Conservation (phyloP, 2,888 invertebrate genomes). For the Eilema griseolum region DNA sequence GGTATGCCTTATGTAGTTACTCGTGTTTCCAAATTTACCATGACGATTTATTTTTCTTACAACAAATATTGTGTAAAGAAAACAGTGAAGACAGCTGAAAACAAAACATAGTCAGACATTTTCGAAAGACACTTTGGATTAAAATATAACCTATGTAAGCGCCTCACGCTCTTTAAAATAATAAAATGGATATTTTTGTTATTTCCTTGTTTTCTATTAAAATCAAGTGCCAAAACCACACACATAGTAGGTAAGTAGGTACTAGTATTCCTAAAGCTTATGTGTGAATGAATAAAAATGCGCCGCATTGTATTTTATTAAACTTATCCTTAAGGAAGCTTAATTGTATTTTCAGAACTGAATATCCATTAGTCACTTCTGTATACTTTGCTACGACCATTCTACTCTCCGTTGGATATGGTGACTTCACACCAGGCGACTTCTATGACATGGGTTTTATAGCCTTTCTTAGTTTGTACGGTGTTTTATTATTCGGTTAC, state of each 20-base stretch:
- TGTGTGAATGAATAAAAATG: too few species aligned
- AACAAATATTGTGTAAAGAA: neutral
- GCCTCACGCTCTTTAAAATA: too few species aligned
- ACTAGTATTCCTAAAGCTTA: too few species aligned
- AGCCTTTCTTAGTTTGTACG: conserved; percentile 79
- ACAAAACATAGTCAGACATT: neutral
- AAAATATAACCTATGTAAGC: neutral
- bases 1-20: conserved; percentile 3
- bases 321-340: neutral
- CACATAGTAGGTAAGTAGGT: too few species aligned
- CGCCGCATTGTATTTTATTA: too few species aligned
- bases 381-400: conserved; percentile 81
- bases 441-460: conserved; percentile 78
- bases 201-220: too few species aligned
- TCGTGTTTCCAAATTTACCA: conserved; percentile 20
- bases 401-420: conserved; percentile 79
- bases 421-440: conserved; percentile 81
- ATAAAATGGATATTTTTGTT: neutral
- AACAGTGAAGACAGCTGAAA: conserved; percentile 7
- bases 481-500: conserved; percentile 81
- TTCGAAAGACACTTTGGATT: neutral
- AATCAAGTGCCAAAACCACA: too few species aligned
- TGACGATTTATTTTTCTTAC: conserved; percentile 4
- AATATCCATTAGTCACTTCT: conserved; percentile 73
- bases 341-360: conserved; percentile 60